These are phyloP conservation scores for Coregonus ussuriensis DNA, from an alignment of 2,797 vertebrate genomes.

Conservation along the genomic window DNA sequence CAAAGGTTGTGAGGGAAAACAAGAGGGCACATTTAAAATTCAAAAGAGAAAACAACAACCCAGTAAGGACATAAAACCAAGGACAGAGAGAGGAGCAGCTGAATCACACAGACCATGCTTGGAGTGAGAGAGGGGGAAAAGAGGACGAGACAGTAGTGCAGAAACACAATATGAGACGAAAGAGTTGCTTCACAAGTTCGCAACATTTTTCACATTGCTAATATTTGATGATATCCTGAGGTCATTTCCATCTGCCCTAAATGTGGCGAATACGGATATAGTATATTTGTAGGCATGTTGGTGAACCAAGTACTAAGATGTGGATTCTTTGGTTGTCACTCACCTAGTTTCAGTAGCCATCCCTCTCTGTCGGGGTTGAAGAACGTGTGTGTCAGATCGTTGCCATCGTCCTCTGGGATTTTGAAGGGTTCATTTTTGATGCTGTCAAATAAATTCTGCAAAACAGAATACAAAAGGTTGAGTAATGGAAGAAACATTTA, in stretches of 20 bases:
- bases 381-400: conserved; percentile 96
- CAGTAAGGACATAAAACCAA: conserved; percentile 68
- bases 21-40: conserved; percentile 84
- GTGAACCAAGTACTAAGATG: neutral
- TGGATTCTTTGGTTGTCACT: conserved; percentile 44
- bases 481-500: neutral
- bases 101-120: conserved; percentile 67
- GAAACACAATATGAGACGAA: conserved; percentile 50
- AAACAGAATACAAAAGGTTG: conserved; percentile 13
- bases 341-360: conserved; percentile 97
- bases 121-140: conserved; percentile 53
- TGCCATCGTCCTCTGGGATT: conserved; percentile 97
- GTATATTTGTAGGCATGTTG: neutral
- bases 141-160: conserved; percentile 26
- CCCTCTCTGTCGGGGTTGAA: conserved; percentile 98
- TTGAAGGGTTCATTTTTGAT: conserved; percentile 98
- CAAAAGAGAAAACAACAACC: conserved; percentile 65
- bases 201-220: neutral
- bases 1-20: conserved; percentile 61
- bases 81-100: neutral
- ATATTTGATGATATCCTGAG: neutral
- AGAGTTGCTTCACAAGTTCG: neutral
- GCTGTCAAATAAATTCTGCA: conserved; percentile 96
- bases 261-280: too few relatives aligned
- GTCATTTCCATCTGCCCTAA: neutral